These are phyloP conservation scores for Rhinoptilus africanus DNA, from an alignment of 2,113 vertebrate species.

Conservation along the genomic window DNA sequence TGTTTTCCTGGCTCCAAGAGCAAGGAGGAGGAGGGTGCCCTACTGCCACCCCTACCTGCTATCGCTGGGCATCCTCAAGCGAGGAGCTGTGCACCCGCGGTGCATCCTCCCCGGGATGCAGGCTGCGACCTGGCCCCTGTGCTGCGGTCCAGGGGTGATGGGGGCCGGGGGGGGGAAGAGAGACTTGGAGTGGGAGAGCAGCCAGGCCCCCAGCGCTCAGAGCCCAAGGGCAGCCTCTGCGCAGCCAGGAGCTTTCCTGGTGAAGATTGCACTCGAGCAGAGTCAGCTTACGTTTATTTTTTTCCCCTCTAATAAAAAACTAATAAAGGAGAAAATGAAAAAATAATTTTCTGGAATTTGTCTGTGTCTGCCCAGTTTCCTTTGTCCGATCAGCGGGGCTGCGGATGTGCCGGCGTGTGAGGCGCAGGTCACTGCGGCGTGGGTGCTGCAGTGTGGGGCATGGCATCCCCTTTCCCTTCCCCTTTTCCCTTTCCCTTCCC, in stretches of 20 bases:
- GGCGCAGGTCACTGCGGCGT: not conserved
- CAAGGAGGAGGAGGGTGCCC: not conserved
- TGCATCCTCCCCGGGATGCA: not conserved
- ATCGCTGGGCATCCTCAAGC: not conserved
- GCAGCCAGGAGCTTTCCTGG: not conserved
- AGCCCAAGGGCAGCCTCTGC: not conserved
- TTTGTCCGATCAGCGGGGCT: not conserved
- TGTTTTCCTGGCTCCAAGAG: not conserved
- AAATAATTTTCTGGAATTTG: conserved; percentile 57
- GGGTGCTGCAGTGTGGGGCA: not conserved
- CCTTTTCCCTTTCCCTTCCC: not conserved
- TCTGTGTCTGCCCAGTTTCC: conserved; percentile 17
- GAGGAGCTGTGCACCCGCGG: rapidly evolving
- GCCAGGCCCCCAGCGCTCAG: rapidly evolving
- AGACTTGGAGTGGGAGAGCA: rapidly evolving
- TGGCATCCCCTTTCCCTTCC: not conserved
- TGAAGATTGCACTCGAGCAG: not conserved
- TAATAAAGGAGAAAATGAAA: conserved; percentile 70
- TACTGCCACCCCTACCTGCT: not conserved
- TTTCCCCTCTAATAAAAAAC: conserved; percentile 50
- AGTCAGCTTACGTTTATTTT: conserved; percentile 10
- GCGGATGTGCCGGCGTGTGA: not conserved
- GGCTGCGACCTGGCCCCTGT: rapidly evolving
- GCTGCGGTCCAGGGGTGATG: not conserved
- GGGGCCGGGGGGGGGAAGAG: rapidly evolving